A percentile compares a stretch with the other conserved stretches of the same genome.
Conservation (phyloP, 2,888 invertebrate species). For the Chironomus tentans region DNA sequence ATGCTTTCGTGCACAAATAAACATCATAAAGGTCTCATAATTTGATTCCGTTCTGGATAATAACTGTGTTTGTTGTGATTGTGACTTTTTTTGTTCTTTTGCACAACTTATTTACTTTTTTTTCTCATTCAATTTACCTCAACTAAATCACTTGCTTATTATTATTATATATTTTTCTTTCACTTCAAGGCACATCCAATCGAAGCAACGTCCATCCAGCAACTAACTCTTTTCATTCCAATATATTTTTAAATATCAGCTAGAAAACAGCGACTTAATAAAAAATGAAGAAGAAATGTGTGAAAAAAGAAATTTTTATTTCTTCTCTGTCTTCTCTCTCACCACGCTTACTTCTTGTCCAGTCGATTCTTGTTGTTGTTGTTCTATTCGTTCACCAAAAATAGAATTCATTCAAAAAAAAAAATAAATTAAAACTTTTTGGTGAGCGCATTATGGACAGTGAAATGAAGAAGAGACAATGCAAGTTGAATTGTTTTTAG, state of each 20-base stretch:
- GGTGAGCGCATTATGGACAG: background rate
- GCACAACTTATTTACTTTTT: background rate
- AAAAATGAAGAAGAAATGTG: slow-evolving; percentile 22
- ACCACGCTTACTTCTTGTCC: background rate
- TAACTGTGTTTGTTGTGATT: too few species aligned
- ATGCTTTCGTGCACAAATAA: too few species aligned
- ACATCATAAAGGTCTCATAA: too few species aligned
- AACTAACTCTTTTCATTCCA: slow-evolving; percentile 14
- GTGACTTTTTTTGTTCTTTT: background rate
- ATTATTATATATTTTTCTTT: background rate
- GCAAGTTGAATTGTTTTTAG: background rate
- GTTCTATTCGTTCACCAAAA: too few species aligned
- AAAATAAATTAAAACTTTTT: background rate
- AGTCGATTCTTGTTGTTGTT: background rate
- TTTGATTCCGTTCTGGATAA: too few species aligned
- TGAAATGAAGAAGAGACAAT: background rate
- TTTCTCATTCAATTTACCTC: slow-evolving; percentile 3
- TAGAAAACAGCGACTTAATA: too few species aligned
- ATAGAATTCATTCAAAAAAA: background rate
- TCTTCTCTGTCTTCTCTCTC: background rate
- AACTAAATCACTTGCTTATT: background rate
- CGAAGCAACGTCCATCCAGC: background rate
- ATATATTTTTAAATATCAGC: slow-evolving; percentile 8
- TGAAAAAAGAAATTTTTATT: slow-evolving; percentile 26
- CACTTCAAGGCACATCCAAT: slow-evolving; percentile 7